Evolutionary conservation across 2,113 vertebrate genomes (phyloP).

Genomic region (Mobula hypostoma): DNA sequence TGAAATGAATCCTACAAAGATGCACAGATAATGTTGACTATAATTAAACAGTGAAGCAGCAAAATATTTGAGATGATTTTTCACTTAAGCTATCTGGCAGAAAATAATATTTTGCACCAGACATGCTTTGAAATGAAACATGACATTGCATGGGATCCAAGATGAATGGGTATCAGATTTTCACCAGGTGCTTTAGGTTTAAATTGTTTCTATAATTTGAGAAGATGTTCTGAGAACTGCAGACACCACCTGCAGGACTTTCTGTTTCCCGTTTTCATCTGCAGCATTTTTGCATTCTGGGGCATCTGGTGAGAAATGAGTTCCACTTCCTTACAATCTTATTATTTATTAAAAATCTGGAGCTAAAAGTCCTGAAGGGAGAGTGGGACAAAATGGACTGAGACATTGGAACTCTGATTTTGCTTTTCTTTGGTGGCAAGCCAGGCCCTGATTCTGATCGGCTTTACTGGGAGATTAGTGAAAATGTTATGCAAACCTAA

Average conservation of each 20-base stretch:
- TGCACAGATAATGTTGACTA: background rate
- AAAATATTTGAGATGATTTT: background rate
- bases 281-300: background rate
- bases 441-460: background rate
- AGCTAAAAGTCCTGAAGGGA: background rate
- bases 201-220: background rate
- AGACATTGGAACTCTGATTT: background rate
- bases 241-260: background rate
- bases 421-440: background rate
- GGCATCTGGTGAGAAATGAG: background rate
- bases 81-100: background rate
- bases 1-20: background rate
- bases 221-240: background rate
- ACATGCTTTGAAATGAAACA: background rate
- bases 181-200: background rate
- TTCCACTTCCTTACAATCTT: background rate
- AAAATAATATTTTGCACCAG: background rate
- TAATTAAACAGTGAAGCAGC: background rate
- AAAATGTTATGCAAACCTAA: background rate
- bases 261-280: background rate
- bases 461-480: background rate
- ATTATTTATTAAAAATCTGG: background rate
- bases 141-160: background rate
- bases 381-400: background rate
- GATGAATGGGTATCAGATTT: background rate